Percentiles rank a stretch among this genome's conserved stretches.
Conservation (phyloP, 2,113 vertebrate species). For the Oryzias celebensis region DNA sequence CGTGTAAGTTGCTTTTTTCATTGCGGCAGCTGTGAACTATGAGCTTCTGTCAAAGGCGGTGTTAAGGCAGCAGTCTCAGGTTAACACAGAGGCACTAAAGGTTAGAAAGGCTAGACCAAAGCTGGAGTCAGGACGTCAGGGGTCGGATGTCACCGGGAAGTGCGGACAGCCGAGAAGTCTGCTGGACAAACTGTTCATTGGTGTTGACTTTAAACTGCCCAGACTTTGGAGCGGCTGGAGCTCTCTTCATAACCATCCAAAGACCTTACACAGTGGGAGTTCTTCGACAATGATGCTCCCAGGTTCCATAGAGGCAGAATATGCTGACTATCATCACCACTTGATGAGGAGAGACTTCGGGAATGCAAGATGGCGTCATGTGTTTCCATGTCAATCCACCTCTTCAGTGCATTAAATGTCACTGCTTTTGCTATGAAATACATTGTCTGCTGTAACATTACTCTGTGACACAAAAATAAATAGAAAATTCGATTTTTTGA, state of each 20-base stretch:
- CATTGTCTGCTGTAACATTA: background rate
- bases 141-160: slow-evolving; percentile 56
- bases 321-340: slow-evolving; percentile 63
- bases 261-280: slow-evolving; percentile 41
- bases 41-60: slow-evolving; percentile 1
- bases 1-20: background rate
- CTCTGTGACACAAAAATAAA: background rate
- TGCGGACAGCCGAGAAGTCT: slow-evolving; percentile 50
- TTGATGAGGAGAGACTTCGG: slow-evolving; percentile 61
- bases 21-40: background rate
- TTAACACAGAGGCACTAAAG: background rate
- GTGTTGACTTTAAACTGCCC: slow-evolving; percentile 60
- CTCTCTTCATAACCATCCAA: slow-evolving; percentile 16
- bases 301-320: slow-evolving; percentile 48
- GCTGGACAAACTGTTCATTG: slow-evolving; percentile 40
- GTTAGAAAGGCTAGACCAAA: background rate
- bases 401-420: slow-evolving; percentile 33
- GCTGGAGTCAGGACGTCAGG: slow-evolving; percentile 34
- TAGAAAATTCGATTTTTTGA: background rate
- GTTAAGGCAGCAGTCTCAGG: slow-evolving; percentile 5
- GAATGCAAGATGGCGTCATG: slow-evolving; percentile 50
- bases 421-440: slow-evolving; percentile 10
- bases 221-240: slow-evolving; percentile 23
- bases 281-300: slow-evolving; percentile 45
- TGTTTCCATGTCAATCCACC: slow-evolving; percentile 53